Conservation (phyloP, 2,888 invertebrate genomes). For the Toxonevra muliebris region DNA sequence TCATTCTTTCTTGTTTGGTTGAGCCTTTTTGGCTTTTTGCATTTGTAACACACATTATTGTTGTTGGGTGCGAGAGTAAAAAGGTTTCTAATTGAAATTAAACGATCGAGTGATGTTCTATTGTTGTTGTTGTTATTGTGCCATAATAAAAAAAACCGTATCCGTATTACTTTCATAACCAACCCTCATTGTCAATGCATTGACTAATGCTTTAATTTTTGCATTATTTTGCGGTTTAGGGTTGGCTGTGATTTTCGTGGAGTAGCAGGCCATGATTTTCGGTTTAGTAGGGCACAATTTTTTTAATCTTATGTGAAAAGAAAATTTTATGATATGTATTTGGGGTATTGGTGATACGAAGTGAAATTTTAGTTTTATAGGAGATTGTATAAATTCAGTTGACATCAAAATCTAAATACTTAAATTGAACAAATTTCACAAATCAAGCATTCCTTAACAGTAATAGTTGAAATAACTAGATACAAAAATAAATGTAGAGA, state of each 20-base stretch:
- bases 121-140: conserved; percentile 45
- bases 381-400: too few species aligned
- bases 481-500: too few species aligned
- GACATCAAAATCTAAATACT: too few species aligned
- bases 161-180: conserved; percentile 12
- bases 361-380: too few species aligned
- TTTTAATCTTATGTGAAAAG: too few species aligned
- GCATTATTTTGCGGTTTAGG: conserved; percentile 60
- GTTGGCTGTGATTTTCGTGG: conserved; percentile 58
- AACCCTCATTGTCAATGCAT: conserved; percentile 35
- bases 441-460: too few species aligned
- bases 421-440: too few species aligned
- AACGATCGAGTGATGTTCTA: conserved; percentile 56
- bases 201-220: conserved; percentile 59
- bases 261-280: conserved; percentile 21
- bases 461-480: too few species aligned
- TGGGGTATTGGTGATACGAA: too few species aligned
- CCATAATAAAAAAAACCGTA: conserved; percentile 20
- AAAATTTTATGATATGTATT: too few species aligned
- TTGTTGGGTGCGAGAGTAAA: conserved; percentile 41
- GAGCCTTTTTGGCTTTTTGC: conserved; percentile 59
- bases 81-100: conserved; percentile 65
- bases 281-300: too few species aligned
- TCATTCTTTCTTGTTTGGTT: conserved; percentile 16
- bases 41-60: conserved; percentile 27